Conservation (phyloP, 2,888 invertebrate genomes). For the Osmoderma eremita region DNA sequence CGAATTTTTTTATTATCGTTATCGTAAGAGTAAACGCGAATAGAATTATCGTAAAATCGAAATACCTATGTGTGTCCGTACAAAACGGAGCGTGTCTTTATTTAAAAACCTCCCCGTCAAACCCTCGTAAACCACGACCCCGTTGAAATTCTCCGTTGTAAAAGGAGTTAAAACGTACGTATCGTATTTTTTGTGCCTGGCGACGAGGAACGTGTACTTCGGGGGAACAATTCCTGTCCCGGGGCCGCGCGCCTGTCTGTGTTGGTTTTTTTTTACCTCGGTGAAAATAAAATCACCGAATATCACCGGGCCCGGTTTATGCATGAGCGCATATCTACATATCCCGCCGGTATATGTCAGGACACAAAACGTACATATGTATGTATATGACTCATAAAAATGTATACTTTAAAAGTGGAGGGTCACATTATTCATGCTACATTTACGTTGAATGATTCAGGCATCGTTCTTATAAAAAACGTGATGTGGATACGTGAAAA, state of each 20-base stretch:
- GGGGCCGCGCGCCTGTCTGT: not conserved
- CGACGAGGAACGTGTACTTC: not conserved
- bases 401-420: too few species aligned
- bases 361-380: too few species aligned
- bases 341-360: not conserved
- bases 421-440: too few species aligned
- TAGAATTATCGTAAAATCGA: constrained; percentile 27
- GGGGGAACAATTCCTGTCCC: constrained; percentile 3
- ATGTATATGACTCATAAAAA: too few species aligned
- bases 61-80: constrained; percentile 4
- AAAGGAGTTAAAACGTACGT: constrained; percentile 14
- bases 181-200: not conserved
- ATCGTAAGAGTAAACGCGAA: constrained; percentile 3
- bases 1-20: not conserved
- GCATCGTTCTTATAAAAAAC: too few species aligned
- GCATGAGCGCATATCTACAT: constrained; percentile 8
- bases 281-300: constrained; percentile 13
- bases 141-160: constrained; percentile 3
- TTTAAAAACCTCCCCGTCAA: constrained; percentile 3
- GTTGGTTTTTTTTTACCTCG: constrained; percentile 6
- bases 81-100: not conserved
- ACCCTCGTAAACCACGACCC: constrained; percentile 12
- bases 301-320: not conserved
- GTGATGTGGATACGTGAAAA: too few species aligned
- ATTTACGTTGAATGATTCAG: too few species aligned